Base-by-base conservation (phyloP, 2,797 vertebrate genomes). In the Coluber constrictor region DNA sequence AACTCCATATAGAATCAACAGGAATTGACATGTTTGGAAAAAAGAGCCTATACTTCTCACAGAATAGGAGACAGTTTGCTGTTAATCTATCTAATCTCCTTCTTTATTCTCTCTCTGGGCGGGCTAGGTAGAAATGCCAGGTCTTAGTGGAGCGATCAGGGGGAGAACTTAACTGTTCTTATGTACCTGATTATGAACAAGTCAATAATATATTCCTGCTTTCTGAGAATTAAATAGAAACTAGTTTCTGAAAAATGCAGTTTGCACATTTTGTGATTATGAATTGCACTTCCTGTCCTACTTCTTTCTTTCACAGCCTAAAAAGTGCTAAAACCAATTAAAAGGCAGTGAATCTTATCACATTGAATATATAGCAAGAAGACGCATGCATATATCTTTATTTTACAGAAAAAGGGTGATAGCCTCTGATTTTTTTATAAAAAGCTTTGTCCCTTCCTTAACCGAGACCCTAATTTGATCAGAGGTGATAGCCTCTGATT, bases 71-170 rank as follows among this genome's bases (percentile, higher is more conserved):
- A 87, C n/a, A 55, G 32, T 5, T 86, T 86, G 59, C 13, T 25
- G 25, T 51, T 55, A 51, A 56, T 27, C 54, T 60, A 57, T 2
- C 79, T 12, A 13, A 29, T 18, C 37, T 9, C 27, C 57, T n/a
- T 55, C 29, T 55, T 92, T 86, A 16, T 86, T 74, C 57, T 43
- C 32, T 90, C 90, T 43, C n/a, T 93, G 92, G 92, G 90, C 79
- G 89, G 92, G 61, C 90, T 86, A 54, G 83, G 27, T 74, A 29
- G 86, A 60, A 90, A 87, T 54, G 8, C 5, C 47, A 93, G 90
- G 54, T 32, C 83, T 93, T 66, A 43, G 29, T 16, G 87, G 63
- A 57, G 10, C 51, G 29, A 54, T 93, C 61, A 90, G 55, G 56
- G 5, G 20, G 70, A 29, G 37, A 57, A 32, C 25, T 9, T 74